Conservation (phyloP, 2,797 vertebrate species). For the Distichodus sexfasciatus region DNA sequence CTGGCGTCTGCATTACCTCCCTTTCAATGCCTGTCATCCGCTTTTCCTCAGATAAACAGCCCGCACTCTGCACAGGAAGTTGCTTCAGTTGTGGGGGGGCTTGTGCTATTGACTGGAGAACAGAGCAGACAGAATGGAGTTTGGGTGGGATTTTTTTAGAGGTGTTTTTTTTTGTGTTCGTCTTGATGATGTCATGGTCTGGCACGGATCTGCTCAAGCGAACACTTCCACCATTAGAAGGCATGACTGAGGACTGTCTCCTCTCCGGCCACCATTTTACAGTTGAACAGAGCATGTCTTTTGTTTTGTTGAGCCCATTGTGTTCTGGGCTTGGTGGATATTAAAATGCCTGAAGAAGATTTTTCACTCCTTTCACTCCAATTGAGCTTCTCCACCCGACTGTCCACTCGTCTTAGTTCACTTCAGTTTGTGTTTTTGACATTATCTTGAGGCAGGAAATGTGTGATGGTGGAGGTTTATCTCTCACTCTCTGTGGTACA, state of each 20-base stretch:
- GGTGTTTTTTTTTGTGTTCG: not conserved
- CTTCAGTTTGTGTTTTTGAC: slow-evolving; percentile 13
- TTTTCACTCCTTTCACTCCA: slow-evolving; percentile 2
- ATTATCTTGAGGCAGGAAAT: slow-evolving; percentile 28
- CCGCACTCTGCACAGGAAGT: slow-evolving; percentile 2
- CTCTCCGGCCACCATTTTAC: slow-evolving; percentile 11
- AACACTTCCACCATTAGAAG: slow-evolving; percentile 5
- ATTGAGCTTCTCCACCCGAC: slow-evolving; percentile 9
- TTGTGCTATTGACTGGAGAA: slow-evolving; percentile 3
- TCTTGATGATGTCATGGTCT: slow-evolving; percentile 12
- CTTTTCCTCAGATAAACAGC: not conserved
- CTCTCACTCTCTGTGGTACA: too few species aligned
- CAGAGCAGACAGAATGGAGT: not conserved
- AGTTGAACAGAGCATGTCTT: slow-evolving; percentile 6
- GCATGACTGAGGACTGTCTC: slow-evolving; percentile 9
- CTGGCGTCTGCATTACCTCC: not conserved
- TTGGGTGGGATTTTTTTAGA: not conserved
- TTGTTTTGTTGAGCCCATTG: not conserved
- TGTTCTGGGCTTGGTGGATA: slow-evolving; percentile 12
- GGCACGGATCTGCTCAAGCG: not conserved
- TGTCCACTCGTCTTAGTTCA: not conserved
- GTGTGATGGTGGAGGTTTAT: slow-evolving; percentile 30
- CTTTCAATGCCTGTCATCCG: not conserved
- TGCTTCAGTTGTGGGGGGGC: not conserved
- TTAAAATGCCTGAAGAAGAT: not conserved